phyloP scores from a whole-genome alignment of 1,140 invertebrate species.

The Dendrolimus punctatus region DNA sequence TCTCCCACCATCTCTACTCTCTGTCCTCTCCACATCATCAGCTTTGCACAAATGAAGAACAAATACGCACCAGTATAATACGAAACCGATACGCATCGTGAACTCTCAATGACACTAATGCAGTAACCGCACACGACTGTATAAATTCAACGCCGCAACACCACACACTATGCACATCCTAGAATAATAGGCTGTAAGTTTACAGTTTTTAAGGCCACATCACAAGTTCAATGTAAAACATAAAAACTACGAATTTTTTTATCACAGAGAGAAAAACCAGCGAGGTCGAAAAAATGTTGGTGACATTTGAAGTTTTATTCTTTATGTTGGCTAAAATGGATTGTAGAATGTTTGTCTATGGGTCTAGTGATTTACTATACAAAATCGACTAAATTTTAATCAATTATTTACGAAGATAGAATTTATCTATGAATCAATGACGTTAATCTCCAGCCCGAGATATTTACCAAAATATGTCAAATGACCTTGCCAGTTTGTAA shows the following conservation, averaged over 20 bases:
- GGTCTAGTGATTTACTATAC: neutral
- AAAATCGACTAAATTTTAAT: conserved; percentile 4
- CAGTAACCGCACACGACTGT: conserved; percentile 41
- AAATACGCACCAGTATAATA: conserved; percentile 68
- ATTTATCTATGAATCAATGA: conserved; percentile 6
- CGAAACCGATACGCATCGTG: conserved; percentile 67
- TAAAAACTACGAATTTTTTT: conserved; percentile 45
- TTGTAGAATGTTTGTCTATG: neutral
- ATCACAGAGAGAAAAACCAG: conserved; percentile 22
- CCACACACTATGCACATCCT: conserved; percentile 57
- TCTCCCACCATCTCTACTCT: conserved; percentile 46
- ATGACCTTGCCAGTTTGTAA: conserved; percentile 70
- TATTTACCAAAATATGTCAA: conserved; percentile 66
- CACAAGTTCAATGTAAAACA: conserved; percentile 41
- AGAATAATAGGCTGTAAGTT: conserved; percentile 31
- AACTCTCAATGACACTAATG: conserved; percentile 57
- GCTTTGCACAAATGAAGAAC: conserved; percentile 61
- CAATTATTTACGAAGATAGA: neutral
- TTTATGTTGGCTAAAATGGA: conserved; percentile 18
- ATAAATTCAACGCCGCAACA: conserved; percentile 37
- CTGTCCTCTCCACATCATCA: conserved; percentile 60
- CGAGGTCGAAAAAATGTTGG: conserved; percentile 45
- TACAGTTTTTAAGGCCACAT: conserved; percentile 47
- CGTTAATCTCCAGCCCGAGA: conserved; percentile 10
- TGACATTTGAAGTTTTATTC: conserved; percentile 29